Base-by-base conservation (phyloP, 2,113 vertebrate species). In the Pandion haliaetus region DNA sequence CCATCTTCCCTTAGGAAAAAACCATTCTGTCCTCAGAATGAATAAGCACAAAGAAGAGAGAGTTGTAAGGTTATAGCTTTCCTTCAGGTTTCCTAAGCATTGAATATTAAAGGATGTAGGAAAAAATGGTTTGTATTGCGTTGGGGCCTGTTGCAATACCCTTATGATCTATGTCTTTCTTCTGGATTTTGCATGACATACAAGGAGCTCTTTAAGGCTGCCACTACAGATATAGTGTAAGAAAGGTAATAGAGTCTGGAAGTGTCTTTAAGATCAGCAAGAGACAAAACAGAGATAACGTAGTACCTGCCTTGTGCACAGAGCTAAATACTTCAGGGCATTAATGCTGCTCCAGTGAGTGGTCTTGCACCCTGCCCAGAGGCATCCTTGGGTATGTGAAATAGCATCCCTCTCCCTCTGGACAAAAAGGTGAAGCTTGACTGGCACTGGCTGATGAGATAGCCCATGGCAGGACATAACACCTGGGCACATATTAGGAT, bases 281-380 rank as follows among this genome's bases (percentile, higher is more conserved):
- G 29, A 88, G 19, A 49, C 31, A 52, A 44, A 79, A 55, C 18
- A 73, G 45, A 38, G 26, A 34, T 38, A 74, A 34, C 0, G 0
- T 3, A 67, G 6, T 44, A 66, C 23, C 23, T 49, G 59, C 18
- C 31, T 84, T 0, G 0, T 19, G 10, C 71, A 42, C 14, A 32
- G 23, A 77, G 17, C 6, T 62, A 63, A 94, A 70, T 28, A 40
- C 14, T 59, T 92, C 26, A 42, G 20, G 5, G 19, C 2, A 1
- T 59, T 88, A 70, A 31, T 62, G n/a, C 29, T 50, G 66, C 40
- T 80, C 36, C 45, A 66, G 6, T 40, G 12, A 66, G 6, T 40
- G 12, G 19, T 23, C 12, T 54, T 80, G 26, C 69, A 73, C 25
- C 17, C 63, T 70, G 50, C 59, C 36, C 36, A 83, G 45, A 32